Evolutionary conservation across 1,140 invertebrate species (phyloP), one percentile per base, ranked within the genome.

Genomic region (Cepaea nemoralis): DNA sequence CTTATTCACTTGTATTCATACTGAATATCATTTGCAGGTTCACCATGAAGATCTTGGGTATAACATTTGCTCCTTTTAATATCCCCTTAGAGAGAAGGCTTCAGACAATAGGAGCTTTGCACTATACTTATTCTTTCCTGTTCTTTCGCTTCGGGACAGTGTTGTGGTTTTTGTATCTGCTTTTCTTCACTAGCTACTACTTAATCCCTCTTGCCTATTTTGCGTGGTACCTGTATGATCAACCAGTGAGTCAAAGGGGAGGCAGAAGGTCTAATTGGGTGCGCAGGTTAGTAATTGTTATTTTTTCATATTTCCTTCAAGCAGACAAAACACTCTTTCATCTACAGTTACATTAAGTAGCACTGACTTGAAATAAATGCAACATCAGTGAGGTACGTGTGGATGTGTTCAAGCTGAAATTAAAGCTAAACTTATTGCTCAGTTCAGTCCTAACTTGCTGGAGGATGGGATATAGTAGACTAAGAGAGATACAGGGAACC

Each of bases 61-160:
- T 95, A 3, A 92, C 96, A 90, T 97, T 97, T 91, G 97, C 95
- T 1, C 96, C 97, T 0, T 83, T 95, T 31, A 90, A 93, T 48
- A 92, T 97, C 0, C 96, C 97, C 0, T 83, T 95, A 66, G 90
- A 94, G 33, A 91, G 97, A 37, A 93, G 96, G 10, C 90, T 97
- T 1, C 95, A 98, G 91, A 97, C 96, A 0, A 87, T 96, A 0
- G 94, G 94, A 0, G 95, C 94, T 0, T 92, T 93, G 0, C 91
- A 92, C 31, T 96, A 94, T 93, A 94, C 96, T 37, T 87, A 94
- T 0, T 89, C 93, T 2, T 93, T 95, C 37, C 91, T 94, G 5
- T 93, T 95, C 81, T 93, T 95, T 5, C 93, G 94, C 70, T 88
- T 91, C 45, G 83, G 85, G n/a, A 90, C 89, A 77, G 48, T 89